Evolutionary conservation across 2,113 vertebrate genomes (phyloP).

Genomic region (Sander lucioperca): DNA sequence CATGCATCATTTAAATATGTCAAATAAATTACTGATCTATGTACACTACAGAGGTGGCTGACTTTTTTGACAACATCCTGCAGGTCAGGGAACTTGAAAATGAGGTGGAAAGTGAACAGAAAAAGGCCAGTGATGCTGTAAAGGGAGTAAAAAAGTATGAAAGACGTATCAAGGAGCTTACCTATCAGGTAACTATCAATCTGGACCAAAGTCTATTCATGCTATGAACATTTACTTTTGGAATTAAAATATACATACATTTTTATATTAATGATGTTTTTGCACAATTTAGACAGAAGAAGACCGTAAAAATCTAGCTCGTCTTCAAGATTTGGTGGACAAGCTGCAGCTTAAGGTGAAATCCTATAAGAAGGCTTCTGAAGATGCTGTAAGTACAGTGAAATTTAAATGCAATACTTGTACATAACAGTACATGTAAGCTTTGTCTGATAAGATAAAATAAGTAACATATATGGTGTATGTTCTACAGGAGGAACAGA

Average conservation of each 20-base stretch:
- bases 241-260: not conserved
- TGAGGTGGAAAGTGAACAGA: constrained; percentile 14
- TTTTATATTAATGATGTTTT: not conserved
- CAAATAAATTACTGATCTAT: not conserved
- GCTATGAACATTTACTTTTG: not conserved
- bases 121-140: constrained; percentile 4
- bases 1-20: not conserved
- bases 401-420: not conserved
- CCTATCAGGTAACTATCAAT: constrained; percentile 14
- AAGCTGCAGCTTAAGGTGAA: constrained; percentile 17
- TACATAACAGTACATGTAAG: not conserved
- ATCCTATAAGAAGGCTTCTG: not conserved
- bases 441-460: not conserved
- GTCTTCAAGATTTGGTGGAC: constrained; percentile 21
- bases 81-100: constrained; percentile 28
- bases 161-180: constrained; percentile 18
- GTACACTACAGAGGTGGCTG: not conserved
- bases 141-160: constrained; percentile 15
- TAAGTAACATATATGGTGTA: not conserved
- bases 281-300: constrained; percentile 13
- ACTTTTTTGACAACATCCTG: not conserved
- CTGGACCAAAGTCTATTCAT: not conserved
- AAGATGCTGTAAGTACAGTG: constrained; percentile 3
- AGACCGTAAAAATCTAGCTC: constrained; percentile 11
- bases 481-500: constrained; percentile 79